Evolutionary conservation across 2,888 invertebrate genomes (phyloP).

Genomic region (Dione vanillae): DNA sequence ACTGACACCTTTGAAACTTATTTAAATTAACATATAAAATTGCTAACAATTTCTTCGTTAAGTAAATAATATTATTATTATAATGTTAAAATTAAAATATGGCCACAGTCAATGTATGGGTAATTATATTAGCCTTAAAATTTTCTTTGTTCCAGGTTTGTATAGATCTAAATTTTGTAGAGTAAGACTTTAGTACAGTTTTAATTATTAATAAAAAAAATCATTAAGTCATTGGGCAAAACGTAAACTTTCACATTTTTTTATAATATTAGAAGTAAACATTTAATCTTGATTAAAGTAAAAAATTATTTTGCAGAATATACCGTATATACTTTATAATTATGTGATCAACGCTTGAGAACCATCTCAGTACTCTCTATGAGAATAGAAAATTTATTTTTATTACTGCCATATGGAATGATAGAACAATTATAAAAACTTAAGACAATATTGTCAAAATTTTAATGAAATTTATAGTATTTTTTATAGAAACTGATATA

Average conservation of each 20-base stretch:
- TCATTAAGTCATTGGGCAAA: neutral
- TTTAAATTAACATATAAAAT: no score
- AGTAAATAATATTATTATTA: no score
- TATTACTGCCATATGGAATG: neutral
- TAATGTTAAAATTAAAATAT: no score
- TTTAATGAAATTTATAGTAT: neutral
- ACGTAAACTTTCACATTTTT: conserved; percentile 19
- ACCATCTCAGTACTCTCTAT: neutral
- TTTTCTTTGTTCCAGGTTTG: no score
- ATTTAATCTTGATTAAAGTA: conserved; percentile 15
- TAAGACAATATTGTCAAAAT: neutral
- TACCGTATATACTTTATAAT: neutral
- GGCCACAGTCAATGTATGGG: no score
- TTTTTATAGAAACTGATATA: no score
- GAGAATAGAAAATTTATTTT: conserved; percentile 23
- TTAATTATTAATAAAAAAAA: neutral
- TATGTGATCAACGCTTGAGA: conserved; percentile 17
- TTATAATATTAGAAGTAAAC: conserved; percentile 16
- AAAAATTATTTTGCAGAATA: conserved; percentile 11
- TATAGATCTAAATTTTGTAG: neutral
- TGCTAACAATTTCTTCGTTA: no score
- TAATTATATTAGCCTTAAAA: no score
- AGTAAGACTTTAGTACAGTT: conserved; percentile 6
- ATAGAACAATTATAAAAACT: neutral
- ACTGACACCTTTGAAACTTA: no score